Percentiles rank a stretch among this genome's conserved stretches.
These are phyloP conservation scores for Digitonthophagus gazella DNA, from an alignment of 2,888 invertebrate species.

Conservation along the genomic window DNA sequence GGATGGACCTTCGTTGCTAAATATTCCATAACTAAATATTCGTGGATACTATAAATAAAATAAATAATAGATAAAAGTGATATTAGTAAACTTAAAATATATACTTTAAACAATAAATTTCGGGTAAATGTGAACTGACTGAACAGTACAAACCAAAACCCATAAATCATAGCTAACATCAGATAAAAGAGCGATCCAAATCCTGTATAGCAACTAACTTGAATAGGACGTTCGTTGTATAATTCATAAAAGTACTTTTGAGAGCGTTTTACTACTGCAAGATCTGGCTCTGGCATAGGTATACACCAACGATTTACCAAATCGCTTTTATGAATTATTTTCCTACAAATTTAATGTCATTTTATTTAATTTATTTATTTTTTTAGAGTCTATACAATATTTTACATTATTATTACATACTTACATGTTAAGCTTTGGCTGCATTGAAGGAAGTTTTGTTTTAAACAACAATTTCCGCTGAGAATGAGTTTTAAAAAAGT, in stretches of 20 bases:
- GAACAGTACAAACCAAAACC: conserved; percentile 61
- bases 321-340: conserved; percentile 31
- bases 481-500: conserved; percentile 60
- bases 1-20: conserved; percentile 65
- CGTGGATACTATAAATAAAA: conserved; percentile 35
- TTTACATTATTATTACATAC: neutral
- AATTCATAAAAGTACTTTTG: conserved; percentile 72
- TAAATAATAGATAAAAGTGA: conserved; percentile 7
- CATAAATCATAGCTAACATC: conserved; percentile 56
- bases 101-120: conserved; percentile 63
- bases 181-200: conserved; percentile 55
- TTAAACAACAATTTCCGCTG: conserved; percentile 69
- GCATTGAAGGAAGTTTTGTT: conserved; percentile 60
- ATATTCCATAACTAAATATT: conserved; percentile 69
- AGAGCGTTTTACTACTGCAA: conserved; percentile 74
- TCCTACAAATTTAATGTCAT: conserved; percentile 24
- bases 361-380: too few species aligned
- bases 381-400: too few species aligned
- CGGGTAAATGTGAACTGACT: conserved; percentile 61
- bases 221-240: conserved; percentile 71
- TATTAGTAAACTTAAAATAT: conserved; percentile 20
- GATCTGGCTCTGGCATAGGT: conserved; percentile 82
- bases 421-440: conserved; percentile 57
- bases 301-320: conserved; percentile 44
- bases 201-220: conserved; percentile 68